These are phyloP conservation scores for Eciton burchellii DNA, from an alignment of 1,140 invertebrate genomes.

Conservation along the genomic window DNA sequence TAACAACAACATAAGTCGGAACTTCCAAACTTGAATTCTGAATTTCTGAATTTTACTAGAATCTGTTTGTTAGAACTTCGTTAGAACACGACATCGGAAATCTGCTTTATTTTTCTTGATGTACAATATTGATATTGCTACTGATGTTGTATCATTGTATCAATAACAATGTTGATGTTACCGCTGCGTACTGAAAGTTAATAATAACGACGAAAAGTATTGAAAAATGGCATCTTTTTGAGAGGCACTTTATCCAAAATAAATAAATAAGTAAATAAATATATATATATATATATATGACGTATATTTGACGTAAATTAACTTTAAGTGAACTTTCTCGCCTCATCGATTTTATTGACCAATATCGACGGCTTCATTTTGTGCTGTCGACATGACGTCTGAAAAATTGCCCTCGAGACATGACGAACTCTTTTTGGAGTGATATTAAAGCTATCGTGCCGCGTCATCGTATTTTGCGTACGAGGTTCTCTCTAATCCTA, in stretches of 20 bases:
- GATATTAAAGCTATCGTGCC: conserved; percentile 34
- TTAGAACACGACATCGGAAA: no score
- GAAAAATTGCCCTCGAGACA: conserved; percentile 21
- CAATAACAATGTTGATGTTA: no score
- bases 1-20: not conserved
- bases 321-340: conserved; percentile 11
- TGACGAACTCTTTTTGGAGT: conserved; percentile 15
- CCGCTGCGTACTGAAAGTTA: no score
- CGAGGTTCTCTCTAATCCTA: conserved; percentile 4
- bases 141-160: no score
- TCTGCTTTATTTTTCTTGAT: no score
- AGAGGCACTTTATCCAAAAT: no score
- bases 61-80: no score
- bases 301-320: conserved; percentile 4
- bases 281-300: no score
- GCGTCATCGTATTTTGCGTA: conserved; percentile 10
- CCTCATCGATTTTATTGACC: conserved; percentile 13
- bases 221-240: no score
- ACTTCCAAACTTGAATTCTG: conserved; percentile 60
- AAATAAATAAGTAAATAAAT: not conserved
- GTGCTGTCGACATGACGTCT: not conserved
- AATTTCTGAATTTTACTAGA: no score
- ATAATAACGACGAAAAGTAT: no score
- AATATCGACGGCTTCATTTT: conserved; percentile 1
- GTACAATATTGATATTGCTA: no score